Base-by-base conservation (phyloP, 2,113 vertebrate genomes). In the Carassius auratus region DNA sequence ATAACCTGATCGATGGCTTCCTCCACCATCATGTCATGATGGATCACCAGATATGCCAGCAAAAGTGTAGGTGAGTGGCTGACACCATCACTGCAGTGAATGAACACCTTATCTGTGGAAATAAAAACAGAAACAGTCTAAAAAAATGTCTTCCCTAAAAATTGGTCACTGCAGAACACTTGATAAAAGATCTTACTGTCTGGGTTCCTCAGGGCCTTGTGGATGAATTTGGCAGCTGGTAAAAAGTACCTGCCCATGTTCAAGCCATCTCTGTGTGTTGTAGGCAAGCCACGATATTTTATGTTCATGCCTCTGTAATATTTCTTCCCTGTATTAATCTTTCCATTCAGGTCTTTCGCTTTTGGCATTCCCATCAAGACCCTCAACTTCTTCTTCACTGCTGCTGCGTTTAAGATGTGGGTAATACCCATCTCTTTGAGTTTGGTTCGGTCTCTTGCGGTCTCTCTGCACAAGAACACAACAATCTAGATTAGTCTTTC, bases 401-500 rank as follows among this genome's bases (percentile, higher is more conserved):
- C 69, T 2, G 36, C 36, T 5, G 36, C 9, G 1, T 42, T 71
- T 19, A 71, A 36, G 36, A 73, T 21, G 33, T 68, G 30, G 14
- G 30, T 69, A 36, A 69, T 36, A 17, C 66, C 66, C 66, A 69
- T 8, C 36, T 71, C 69, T 19, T 42, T 73, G 4, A 73, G 10
- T 23, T 5, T 73, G 36, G 12, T 12, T 45, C 21, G 4, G 21
- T 23, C 12, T 12, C 10, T 23, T 14, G 21, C 71, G 23, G 21
- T 74, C 2, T 74, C 71, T 74, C 71, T 74, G 71, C 38, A 74
- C 71, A 45, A 74, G 10, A 73, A 73, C 38, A 45, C 36, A 73
- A n/a, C 36, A 74, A n/a, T 7, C 10, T 45, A n/a, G 2, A n/a
- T 73, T 0, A 73, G 10, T n/a, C 36, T 5, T 71, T 38, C 33